These are phyloP conservation scores for Lepeophtheirus nordmannii DNA, from an alignment of 2,888 invertebrate species.

Conservation along the genomic window DNA sequence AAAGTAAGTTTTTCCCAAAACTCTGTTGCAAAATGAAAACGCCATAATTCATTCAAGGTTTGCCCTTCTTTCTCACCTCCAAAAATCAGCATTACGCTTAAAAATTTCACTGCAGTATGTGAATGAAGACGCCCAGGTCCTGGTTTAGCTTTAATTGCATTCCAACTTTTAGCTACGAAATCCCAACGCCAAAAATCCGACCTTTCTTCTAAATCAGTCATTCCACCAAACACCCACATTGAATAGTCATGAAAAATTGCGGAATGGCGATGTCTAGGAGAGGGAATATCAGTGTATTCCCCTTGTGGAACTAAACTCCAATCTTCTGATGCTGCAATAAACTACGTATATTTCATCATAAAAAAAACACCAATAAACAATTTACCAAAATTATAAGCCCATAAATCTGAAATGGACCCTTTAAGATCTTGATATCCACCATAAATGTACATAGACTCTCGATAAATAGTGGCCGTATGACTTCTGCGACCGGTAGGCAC, in stretches of 20 bases:
- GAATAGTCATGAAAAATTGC: slow-evolving; percentile 57
- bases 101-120: slow-evolving; percentile 59
- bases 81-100: slow-evolving; percentile 59
- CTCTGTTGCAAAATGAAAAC: slow-evolving; percentile 61
- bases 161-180: slow-evolving; percentile 45
- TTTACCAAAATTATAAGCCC: slow-evolving; percentile 72
- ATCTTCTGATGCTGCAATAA: slow-evolving; percentile 53
- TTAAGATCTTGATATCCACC: slow-evolving; percentile 72
- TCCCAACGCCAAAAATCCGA: slow-evolving; percentile 66
- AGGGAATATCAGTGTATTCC: slow-evolving; percentile 36
- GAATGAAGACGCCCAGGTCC: slow-evolving; percentile 56
- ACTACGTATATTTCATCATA: slow-evolving; percentile 14
- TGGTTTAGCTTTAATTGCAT: slow-evolving; percentile 44
- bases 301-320: slow-evolving; percentile 48
- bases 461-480: slow-evolving; percentile 34
- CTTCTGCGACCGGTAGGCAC: slow-evolving; percentile 33
- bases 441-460: slow-evolving; percentile 60
- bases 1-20: slow-evolving; percentile 56
- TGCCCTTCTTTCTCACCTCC: slow-evolving; percentile 59
- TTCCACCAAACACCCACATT: slow-evolving; percentile 76
- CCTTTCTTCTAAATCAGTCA: slow-evolving; percentile 62
- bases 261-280: slow-evolving; percentile 43
- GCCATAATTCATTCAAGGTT: slow-evolving; percentile 60
- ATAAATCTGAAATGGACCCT: slow-evolving; percentile 66
- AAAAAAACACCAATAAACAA: slow-evolving; percentile 5